These are phyloP conservation scores for Drepanosiphum platanoidis DNA, from an alignment of 2,888 invertebrate genomes.

Conservation along the genomic window DNA sequence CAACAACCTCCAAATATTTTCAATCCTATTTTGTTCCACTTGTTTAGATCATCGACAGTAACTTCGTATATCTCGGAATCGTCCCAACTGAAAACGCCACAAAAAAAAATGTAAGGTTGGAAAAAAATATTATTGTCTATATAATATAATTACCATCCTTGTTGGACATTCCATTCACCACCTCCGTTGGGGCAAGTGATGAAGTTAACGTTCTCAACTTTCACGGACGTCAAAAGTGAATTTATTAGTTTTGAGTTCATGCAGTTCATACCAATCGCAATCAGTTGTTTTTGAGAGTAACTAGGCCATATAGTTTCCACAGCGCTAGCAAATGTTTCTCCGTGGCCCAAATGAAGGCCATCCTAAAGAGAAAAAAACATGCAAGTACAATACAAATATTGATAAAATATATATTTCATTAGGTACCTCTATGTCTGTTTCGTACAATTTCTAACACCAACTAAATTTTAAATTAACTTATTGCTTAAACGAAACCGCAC, in stretches of 20 bases:
- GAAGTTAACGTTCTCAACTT: slow-evolving; percentile 73
- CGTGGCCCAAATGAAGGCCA: slow-evolving; percentile 77
- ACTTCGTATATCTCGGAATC: slow-evolving; percentile 4
- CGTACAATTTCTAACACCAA: too few species aligned
- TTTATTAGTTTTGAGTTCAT: slow-evolving; percentile 76
- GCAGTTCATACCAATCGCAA: slow-evolving; percentile 92
- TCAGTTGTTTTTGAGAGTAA: slow-evolving; percentile 72
- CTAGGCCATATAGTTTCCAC: slow-evolving; percentile 74
- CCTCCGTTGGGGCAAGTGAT: slow-evolving; percentile 95
- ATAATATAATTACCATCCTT: slow-evolving; percentile 63
- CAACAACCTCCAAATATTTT: slow-evolving; percentile 59
- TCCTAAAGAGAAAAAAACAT: slow-evolving; percentile 71
- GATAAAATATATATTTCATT: too few species aligned
- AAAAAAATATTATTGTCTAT: too few species aligned
- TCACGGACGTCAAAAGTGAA: slow-evolving; percentile 70
- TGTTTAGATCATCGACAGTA: slow-evolving; percentile 10
- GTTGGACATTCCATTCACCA: slow-evolving; percentile 75
- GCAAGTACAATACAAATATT: too few species aligned
- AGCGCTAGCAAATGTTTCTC: slow-evolving; percentile 81
- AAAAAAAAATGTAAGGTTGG: too few species aligned
- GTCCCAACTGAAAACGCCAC: slow-evolving; percentile 23
- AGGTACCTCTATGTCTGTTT: too few species aligned
- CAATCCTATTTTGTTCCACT: slow-evolving; percentile 36
- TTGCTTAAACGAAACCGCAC: too few species aligned
- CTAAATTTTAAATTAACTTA: too few species aligned